Conservation (phyloP, 2,113 vertebrate species). For the Sinocyclocheilus maitianheensis region DNA sequence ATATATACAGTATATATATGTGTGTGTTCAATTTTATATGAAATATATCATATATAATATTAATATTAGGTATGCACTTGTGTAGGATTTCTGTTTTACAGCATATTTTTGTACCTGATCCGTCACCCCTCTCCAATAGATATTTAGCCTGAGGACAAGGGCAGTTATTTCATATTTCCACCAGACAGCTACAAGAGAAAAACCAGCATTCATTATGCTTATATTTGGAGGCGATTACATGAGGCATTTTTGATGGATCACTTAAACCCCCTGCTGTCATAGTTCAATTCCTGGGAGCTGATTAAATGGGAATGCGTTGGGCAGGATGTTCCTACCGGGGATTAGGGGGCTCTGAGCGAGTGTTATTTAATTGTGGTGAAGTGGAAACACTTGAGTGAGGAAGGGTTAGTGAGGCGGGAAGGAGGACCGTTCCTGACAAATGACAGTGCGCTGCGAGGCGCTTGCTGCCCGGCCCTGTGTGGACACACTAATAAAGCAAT, state of each 20-base stretch:
- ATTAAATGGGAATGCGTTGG: conserved; percentile 42
- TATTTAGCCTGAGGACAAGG: conserved; percentile 30
- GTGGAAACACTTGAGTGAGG: conserved; percentile 34
- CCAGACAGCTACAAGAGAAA: conserved; percentile 1
- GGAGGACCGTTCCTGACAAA: conserved; percentile 38
- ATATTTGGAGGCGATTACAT: conserved; percentile 25
- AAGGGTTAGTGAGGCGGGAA: conserved; percentile 37
- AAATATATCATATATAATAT: too few relatives aligned
- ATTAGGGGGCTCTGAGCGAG: conserved; percentile 38
- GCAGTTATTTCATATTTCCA: conserved; percentile 17
- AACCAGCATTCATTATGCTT: conserved; percentile 37
- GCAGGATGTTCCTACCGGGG: neutral
- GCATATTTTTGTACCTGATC: neutral
- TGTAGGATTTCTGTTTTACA: neutral
- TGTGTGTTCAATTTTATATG: too few relatives aligned
- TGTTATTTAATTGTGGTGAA: conserved; percentile 44
- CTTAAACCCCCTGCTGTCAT: conserved; percentile 38
- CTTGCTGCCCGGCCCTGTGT: neutral
- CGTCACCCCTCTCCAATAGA: neutral
- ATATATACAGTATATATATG: too few relatives aligned
- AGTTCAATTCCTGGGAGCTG: conserved; percentile 50
- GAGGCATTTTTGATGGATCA: conserved; percentile 48
- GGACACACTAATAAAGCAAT: conserved; percentile 44
- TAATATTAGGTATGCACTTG: neutral
- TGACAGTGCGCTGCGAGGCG: conserved; percentile 20